Conservation (phyloP, 1,140 invertebrate species). For the Camponotus pennsylvanicus region DNA sequence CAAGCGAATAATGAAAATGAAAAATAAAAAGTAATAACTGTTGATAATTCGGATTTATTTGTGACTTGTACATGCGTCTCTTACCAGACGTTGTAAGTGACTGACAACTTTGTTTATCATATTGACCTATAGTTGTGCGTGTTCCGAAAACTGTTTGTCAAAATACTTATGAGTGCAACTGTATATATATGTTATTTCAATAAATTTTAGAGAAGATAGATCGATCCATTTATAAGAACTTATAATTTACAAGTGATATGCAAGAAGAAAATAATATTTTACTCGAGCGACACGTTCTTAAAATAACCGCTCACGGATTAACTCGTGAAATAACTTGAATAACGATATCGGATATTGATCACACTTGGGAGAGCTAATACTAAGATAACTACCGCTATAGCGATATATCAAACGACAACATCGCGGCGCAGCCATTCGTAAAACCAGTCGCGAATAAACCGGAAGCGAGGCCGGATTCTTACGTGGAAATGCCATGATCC, state of each 20-base stretch:
- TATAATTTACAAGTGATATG: not conserved
- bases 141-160: too few species aligned
- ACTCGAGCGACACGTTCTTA: not conserved
- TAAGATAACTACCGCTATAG: slow-evolving; percentile 14
- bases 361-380: not conserved
- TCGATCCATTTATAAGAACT: not conserved
- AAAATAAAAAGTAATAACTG: too few species aligned
- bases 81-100: too few species aligned
- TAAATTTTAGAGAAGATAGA: not conserved
- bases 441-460: slow-evolving; percentile 64
- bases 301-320: not conserved
- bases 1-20: too few species aligned
- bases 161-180: too few species aligned
- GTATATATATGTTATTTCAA: not conserved
- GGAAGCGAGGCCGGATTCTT: slow-evolving; percentile 59
- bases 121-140: too few species aligned
- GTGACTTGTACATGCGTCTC: too few species aligned
- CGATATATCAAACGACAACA: slow-evolving; percentile 18
- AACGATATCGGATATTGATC: slow-evolving; percentile 33
- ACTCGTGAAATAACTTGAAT: not conserved
- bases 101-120: too few species aligned
- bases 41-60: too few species aligned
- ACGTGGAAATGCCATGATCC: slow-evolving; percentile 54
- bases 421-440: not conserved
- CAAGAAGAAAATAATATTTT: slow-evolving; percentile 24